phyloP scores from a whole-genome alignment of 2,888 invertebrate genomes.

The Epinotia bilunana region DNA sequence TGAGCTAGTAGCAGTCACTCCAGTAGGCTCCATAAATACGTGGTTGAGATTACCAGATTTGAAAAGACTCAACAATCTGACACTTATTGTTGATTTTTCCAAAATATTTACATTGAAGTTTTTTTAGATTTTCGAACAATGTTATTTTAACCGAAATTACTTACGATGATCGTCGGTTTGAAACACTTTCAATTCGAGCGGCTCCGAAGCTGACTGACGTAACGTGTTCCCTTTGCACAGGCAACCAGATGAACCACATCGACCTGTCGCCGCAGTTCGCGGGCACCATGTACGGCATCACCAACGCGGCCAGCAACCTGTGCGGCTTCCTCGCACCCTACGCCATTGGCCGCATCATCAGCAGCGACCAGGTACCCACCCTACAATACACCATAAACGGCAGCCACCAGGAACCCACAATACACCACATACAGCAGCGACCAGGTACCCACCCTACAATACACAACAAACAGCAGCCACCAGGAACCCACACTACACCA shows the following conservation, averaged over 20 bases:
- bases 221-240: slow-evolving; percentile 59
- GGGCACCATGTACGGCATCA: slow-evolving; percentile 93
- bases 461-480: too few relatives aligned
- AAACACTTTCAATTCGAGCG: too few relatives aligned
- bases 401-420: neutral
- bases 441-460: neutral
- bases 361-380: slow-evolving; percentile 79
- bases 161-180: too few relatives aligned
- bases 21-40: too few relatives aligned
- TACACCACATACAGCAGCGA: neutral
- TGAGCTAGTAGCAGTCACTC: too few relatives aligned
- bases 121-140: too few relatives aligned
- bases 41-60: too few relatives aligned
- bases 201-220: neutral
- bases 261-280: slow-evolving; percentile 92
- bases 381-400: neutral
- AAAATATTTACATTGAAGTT: too few relatives aligned
- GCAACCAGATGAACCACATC: slow-evolving; percentile 94
- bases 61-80: too few relatives aligned
- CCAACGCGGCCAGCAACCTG: slow-evolving; percentile 92
- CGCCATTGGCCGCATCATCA: slow-evolving; percentile 89
- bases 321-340: slow-evolving; percentile 94
- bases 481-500: too few relatives aligned
- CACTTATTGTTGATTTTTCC: too few relatives aligned
- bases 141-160: too few relatives aligned